phyloP scores from a whole-genome alignment of 92 coral and sea anemone genomes.

The Virgularia gustaviana region DNA sequence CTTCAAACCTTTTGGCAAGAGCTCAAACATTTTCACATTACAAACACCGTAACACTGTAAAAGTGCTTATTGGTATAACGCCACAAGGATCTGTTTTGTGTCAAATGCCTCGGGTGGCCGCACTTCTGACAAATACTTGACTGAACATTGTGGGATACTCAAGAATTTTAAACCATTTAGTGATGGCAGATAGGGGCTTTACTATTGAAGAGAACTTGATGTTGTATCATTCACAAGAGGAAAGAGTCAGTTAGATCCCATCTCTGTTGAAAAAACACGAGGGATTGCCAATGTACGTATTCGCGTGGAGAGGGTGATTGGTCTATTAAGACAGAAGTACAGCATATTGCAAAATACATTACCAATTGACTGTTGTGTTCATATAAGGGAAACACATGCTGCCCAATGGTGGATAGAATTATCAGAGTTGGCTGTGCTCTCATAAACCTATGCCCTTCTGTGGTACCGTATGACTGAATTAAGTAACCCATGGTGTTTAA shows the following conservation, averaged over 20 bases:
- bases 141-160: constrained; percentile 17
- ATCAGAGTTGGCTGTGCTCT: too few species aligned
- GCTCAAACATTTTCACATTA: constrained; percentile 50
- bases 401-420: too few species aligned
- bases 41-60: constrained; percentile 55
- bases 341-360: neutral
- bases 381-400: too few species aligned
- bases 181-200: constrained; percentile 6
- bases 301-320: too few species aligned
- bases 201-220: constrained; percentile 25
- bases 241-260: neutral
- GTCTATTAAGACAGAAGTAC: constrained; percentile 1
- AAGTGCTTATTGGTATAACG: constrained; percentile 58
- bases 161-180: constrained; percentile 5
- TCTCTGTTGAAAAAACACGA: neutral
- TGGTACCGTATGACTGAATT: too few species aligned
- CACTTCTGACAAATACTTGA: constrained; percentile 38
- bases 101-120: constrained; percentile 55
- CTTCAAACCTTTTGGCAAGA: constrained; percentile 49
- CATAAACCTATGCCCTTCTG: too few species aligned
- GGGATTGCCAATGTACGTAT: constrained; percentile 1
- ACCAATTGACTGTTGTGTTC: neutral
- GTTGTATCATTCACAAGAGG: neutral
- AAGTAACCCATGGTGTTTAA: too few species aligned
- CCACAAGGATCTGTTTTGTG: constrained; percentile 53